phyloP scores from a whole-genome alignment of 2,797 vertebrate genomes.

The Delichon dasypus region DNA sequence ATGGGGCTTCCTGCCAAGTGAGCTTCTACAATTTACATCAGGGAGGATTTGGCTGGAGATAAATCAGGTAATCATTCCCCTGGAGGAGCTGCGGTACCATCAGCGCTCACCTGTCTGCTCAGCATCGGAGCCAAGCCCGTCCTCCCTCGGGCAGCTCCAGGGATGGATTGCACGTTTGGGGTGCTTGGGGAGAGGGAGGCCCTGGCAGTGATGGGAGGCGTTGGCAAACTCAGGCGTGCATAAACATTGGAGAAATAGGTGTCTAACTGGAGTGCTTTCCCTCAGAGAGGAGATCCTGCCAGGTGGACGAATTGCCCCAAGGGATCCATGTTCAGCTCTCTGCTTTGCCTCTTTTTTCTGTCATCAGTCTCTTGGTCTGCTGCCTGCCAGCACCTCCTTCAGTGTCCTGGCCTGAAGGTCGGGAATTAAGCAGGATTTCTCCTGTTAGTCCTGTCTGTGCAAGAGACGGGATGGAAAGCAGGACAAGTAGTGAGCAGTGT shows the following conservation, averaged over 20 bases:
- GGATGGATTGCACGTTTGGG: neutral
- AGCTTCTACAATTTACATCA: constrained; percentile 53
- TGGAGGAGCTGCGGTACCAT: neutral
- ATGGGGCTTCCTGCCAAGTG: constrained; percentile 47
- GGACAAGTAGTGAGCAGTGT: accelerated
- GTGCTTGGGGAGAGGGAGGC: neutral
- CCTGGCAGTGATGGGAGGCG: neutral
- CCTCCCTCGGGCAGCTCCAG: neutral
- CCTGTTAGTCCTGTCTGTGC: accelerated
- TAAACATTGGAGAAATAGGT: neutral
- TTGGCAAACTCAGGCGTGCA: neutral
- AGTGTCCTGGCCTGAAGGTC: neutral
- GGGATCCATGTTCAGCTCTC: neutral
- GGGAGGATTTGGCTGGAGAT: constrained; percentile 55
- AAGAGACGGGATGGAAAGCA: neutral
- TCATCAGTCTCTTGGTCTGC: neutral
- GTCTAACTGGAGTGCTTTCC: neutral
- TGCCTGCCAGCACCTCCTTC: neutral
- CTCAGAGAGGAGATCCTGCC: neutral
- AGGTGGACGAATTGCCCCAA: neutral
- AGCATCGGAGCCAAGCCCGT: neutral
- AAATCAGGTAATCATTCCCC: constrained; percentile 31
- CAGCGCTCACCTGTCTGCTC: constrained; percentile 10
- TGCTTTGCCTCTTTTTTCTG: neutral
- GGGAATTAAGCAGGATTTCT: neutral